phyloP scores from a whole-genome alignment of 2,888 invertebrate genomes.

The Hirtodrosophila alboralis region DNA sequence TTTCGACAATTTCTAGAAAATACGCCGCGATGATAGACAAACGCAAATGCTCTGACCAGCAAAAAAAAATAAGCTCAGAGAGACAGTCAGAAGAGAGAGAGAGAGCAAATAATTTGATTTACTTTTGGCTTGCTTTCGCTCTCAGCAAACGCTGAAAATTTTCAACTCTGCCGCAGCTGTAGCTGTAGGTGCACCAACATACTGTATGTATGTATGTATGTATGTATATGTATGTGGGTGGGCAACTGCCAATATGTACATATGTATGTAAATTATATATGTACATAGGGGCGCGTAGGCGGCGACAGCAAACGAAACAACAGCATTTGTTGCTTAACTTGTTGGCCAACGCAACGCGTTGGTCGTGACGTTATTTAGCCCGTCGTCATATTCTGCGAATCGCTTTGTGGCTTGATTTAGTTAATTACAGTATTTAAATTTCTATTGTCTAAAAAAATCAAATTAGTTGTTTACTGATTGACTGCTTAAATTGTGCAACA shows the following conservation, averaged over 20 bases:
- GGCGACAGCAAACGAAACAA: conserved; percentile 43
- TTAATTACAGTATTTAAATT: conserved; percentile 8
- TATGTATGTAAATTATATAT: neutral
- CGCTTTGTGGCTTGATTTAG: conserved; percentile 30
- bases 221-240: conserved; percentile 40
- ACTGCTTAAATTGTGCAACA: too few species aligned
- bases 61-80: conserved; percentile 1
- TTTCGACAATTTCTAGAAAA: conserved; percentile 71
- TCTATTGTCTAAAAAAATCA: neutral
- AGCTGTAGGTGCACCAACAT: conserved; percentile 41
- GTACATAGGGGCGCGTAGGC: conserved; percentile 37
- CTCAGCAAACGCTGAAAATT: conserved; percentile 26
- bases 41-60: conserved; percentile 48
- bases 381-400: conserved; percentile 32
- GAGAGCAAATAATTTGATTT: conserved; percentile 24
- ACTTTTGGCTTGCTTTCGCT: conserved; percentile 28
- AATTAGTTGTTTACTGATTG: too few species aligned
- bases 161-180: conserved; percentile 35
- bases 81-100: conserved; percentile 9
- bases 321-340: conserved; percentile 44
- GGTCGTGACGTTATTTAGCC: conserved; percentile 37
- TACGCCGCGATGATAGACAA: conserved; percentile 45
- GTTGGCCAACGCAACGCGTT: conserved; percentile 38
- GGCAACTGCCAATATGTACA: conserved; percentile 20
- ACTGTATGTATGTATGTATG: conserved; percentile 3